These are phyloP conservation scores for Metridium senile DNA, from an alignment of 92 coral and sea anemone species.

Conservation along the genomic window DNA sequence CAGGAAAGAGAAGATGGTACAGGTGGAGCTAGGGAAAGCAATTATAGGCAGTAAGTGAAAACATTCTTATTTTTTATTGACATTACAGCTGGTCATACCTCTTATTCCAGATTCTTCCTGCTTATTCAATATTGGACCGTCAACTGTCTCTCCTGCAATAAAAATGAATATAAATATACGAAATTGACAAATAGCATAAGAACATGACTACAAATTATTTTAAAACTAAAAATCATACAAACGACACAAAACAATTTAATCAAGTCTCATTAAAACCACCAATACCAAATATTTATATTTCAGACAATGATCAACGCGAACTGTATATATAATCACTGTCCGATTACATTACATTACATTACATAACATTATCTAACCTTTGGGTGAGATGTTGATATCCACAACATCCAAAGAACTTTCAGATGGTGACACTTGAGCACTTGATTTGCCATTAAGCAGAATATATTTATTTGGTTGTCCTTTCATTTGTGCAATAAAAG, in stretches of 20 bases:
- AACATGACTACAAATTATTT: too few relatives aligned
- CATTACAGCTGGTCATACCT: too few relatives aligned
- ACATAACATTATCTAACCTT: slow-evolving; percentile 15
- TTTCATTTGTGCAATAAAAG: slow-evolving; percentile 47
- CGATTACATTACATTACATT: not conserved
- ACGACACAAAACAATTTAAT: too few relatives aligned
- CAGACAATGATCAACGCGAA: too few relatives aligned
- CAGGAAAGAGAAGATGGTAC: slow-evolving; percentile 73
- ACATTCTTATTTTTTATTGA: too few relatives aligned
- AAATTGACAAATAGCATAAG: too few relatives aligned
- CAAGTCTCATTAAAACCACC: too few relatives aligned
- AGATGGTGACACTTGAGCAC: slow-evolving; percentile 46
- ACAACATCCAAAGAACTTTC: slow-evolving; percentile 59
- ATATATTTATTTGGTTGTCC: slow-evolving; percentile 23
- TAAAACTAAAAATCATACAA: too few relatives aligned
- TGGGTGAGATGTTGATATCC: slow-evolving; percentile 50
- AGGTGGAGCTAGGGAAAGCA: slow-evolving; percentile 73
- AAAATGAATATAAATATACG: not conserved
- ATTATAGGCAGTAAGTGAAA: too few relatives aligned
- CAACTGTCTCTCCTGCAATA: slow-evolving; percentile 9
- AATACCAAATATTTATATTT: too few relatives aligned
- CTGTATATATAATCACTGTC: too few relatives aligned
- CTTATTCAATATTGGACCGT: not conserved
- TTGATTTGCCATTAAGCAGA: slow-evolving; percentile 53
- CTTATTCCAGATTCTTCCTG: slow-evolving; percentile 41